These are phyloP conservation scores for Neopipo cinnamomea DNA, from an alignment of 2,113 vertebrate species.

Conservation along the genomic window DNA sequence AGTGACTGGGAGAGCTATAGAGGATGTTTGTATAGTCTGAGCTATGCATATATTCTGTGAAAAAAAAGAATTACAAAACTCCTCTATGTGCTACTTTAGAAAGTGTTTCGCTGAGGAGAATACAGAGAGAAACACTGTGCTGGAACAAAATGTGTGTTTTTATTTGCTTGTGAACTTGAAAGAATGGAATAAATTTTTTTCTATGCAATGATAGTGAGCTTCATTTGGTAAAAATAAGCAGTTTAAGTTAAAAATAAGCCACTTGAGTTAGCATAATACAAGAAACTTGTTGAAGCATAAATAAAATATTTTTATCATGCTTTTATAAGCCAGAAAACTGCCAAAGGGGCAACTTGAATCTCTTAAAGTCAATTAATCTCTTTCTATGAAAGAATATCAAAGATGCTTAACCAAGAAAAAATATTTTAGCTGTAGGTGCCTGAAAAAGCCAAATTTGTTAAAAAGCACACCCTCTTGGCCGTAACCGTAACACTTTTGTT, in stretches of 20 bases:
- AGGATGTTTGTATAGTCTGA: slow-evolving; percentile 56
- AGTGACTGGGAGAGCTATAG: slow-evolving; percentile 63
- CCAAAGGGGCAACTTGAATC: neutral
- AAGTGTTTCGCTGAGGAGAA: neutral
- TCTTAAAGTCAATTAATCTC: neutral
- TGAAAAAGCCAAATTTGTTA: neutral
- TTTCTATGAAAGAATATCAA: neutral
- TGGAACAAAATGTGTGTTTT: neutral
- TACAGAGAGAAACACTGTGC: neutral
- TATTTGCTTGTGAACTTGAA: slow-evolving; percentile 1
- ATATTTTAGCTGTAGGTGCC: neutral
- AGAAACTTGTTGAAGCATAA: slow-evolving; percentile 14
- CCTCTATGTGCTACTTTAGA: neutral
- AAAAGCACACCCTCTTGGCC: neutral
- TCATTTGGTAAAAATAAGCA: neutral
- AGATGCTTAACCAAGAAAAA: neutral
- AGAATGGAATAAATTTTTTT: neutral
- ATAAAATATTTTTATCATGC: neutral
- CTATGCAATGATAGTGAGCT: neutral
- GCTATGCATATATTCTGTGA: slow-evolving; percentile 40
- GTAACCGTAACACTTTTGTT: neutral
- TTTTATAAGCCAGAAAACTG: neutral
- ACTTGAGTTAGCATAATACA: slow-evolving; percentile 13
- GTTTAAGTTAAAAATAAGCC: slow-evolving; percentile 15
- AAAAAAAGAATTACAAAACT: slow-evolving; percentile 40